phyloP scores from a whole-genome alignment of 2,797 vertebrate species.

The Sphaeramia orbicularis region DNA sequence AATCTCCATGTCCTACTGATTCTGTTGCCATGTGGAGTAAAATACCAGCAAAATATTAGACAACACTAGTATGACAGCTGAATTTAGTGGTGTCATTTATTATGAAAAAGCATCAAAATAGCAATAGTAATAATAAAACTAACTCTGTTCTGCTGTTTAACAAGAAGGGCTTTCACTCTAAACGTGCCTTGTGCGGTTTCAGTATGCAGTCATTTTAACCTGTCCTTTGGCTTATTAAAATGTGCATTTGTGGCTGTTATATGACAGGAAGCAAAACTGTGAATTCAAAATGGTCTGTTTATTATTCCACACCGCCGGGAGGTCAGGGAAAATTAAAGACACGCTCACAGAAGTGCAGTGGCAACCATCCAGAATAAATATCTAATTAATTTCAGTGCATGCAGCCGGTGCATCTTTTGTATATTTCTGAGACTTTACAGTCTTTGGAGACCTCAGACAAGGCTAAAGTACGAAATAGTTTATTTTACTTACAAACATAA shows the following conservation, averaged over 20 bases:
- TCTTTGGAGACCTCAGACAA: constrained; percentile 76
- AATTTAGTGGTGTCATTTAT: no score
- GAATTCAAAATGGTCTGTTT: constrained; percentile 74
- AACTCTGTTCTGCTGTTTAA: neutral
- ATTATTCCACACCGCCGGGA: constrained; percentile 71
- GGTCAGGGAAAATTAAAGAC: constrained; percentile 79
- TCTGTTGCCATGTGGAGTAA: neutral
- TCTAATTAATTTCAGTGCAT: constrained; percentile 79
- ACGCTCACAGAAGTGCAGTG: constrained; percentile 69
- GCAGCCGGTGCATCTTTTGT: constrained; percentile 62
- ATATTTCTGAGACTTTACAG: constrained; percentile 72
- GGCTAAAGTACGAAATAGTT: constrained; percentile 72
- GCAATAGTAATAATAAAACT: no score
- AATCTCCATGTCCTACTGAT: constrained; percentile 6
- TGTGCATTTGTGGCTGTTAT: constrained; percentile 55
- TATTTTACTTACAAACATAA: constrained; percentile 76
- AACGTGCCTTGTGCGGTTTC: constrained; percentile 25
- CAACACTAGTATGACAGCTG: no score
- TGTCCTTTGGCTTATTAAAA: constrained; percentile 64
- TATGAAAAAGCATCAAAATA: no score
- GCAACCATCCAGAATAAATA: constrained; percentile 79
- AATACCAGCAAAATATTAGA: no score
- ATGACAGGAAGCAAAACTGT: constrained; percentile 56
- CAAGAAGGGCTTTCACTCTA: constrained; percentile 4
- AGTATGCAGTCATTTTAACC: constrained; percentile 44